Conservation (phyloP, 1,140 invertebrate species). For the Habropoda laboriosa region DNA sequence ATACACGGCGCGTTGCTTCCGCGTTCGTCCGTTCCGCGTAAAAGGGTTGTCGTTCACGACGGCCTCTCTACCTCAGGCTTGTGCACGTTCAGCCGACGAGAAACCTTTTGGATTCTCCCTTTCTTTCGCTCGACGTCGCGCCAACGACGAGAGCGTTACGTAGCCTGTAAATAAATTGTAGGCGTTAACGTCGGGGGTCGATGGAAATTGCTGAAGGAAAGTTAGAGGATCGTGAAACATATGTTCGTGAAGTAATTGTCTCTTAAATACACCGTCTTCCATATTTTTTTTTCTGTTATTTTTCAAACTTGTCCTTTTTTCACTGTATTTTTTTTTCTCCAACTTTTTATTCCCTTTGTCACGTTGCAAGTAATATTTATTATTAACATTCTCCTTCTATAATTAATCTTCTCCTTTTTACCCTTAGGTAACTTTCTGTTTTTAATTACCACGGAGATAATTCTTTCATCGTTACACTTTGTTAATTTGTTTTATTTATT, state of each 20-base stretch:
- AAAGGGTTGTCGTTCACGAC: slow-evolving; percentile 27
- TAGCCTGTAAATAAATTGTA: not conserved
- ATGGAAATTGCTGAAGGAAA: not conserved
- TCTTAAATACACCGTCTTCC: too few species aligned
- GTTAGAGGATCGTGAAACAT: not conserved
- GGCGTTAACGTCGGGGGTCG: not conserved
- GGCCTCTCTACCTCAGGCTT: not conserved
- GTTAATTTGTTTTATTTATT: too few species aligned
- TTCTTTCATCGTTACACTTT: too few species aligned
- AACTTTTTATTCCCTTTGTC: too few species aligned
- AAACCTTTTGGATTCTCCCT: slow-evolving; percentile 21
- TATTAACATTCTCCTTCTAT: too few species aligned
- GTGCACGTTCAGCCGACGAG: not conserved
- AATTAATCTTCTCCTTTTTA: too few species aligned
- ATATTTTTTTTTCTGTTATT: too few species aligned
- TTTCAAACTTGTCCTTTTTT: too few species aligned
- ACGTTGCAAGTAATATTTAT: too few species aligned
- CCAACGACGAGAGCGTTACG: not conserved
- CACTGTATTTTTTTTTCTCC: too few species aligned
- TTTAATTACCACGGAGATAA: too few species aligned
- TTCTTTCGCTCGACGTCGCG: not conserved
- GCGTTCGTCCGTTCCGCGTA: slow-evolving; percentile 40
- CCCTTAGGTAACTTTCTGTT: too few species aligned
- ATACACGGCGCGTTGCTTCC: slow-evolving; percentile 48
- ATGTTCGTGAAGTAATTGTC: not conserved